Base-by-base conservation (phyloP, 2,888 invertebrate genomes). In the Trissolcus brochymenae region DNA sequence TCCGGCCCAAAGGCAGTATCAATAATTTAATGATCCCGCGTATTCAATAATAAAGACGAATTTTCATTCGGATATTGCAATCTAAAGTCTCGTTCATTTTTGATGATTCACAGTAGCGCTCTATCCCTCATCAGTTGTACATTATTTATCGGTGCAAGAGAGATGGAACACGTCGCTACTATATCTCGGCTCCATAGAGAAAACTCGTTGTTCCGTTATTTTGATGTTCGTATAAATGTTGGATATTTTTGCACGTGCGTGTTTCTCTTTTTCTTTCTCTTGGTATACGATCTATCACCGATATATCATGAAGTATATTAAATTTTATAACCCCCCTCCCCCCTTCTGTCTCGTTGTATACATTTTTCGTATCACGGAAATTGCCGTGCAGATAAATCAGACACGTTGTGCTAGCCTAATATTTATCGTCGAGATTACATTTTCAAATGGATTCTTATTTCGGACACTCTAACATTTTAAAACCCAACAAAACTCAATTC, bases 161-260 rank as follows among this genome's bases (percentile, higher is more conserved):
- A 64, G 75, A 75, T 57, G 16, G 57, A 46, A 49, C 46, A 29
- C 21, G n/a, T 6, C 40, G 29, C 51, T 59, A 49, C 68, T 57
- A 53, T 57, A 43, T 55, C n/a, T 35, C 25, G 50, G n/a, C 55
- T 64, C 60, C 50, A 70, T 56, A 65, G 68, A 76, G 75, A 76
- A 76, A 76, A 76, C 65, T 70, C 70, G 61, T 60, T 71, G 70
- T 76, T 70, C 76, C 76, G 76, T 76, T 76, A 76, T 76, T 76
- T 76, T 65, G 65, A 70, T 66, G 61, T 64, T 71, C 66, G n/a
- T 76, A 65, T 71, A 66, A 66, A 70, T 65, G 68, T 61, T 71
- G 35, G 35, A 55, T 66, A 61, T 61, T 60, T 71, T 50, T 56
- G 55, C 16, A 19, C 19, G 67, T 41, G 55, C 56, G 51, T 9